Evolutionary conservation across 64 coral and sea anemone species (phyloP), one percentile per base, ranked within the genome.

Genomic region (Platygyra sinensis): DNA sequence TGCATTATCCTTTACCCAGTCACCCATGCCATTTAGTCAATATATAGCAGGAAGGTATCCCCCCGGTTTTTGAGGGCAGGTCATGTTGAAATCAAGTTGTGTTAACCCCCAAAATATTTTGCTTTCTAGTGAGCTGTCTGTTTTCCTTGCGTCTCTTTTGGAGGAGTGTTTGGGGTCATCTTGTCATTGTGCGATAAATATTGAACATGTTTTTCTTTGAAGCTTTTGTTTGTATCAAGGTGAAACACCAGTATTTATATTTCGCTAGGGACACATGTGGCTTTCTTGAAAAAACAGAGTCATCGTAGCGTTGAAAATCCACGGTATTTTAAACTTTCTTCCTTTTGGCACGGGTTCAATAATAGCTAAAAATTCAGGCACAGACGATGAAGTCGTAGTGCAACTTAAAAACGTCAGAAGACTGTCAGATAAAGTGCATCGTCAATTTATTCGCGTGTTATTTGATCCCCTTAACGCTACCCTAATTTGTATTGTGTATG

Each of bases 391-490:
- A 14, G 11, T 10, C 2, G 54, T 57, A 12, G 10, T 12, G 11
- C 10, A 57, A 15, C 54, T 57, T 57, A 22, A 69, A 24, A 27
- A 27, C n/a, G 25, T 27, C 65, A n/a, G 10, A 42, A 14, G 3
- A 17, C 63, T 85, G 81, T 71, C 81, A 85, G 67, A 69, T 77
- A 49, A 22, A 77, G 19, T 71, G 63, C 60, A 20, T 24, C 62
- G 17, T 49, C 18, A 20, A 83, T 85, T 24, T 15, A 25, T 51
- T 51, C 59, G 76, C 81, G 33, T 85, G 81, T 85, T 12, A 85
- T 85, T 85, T 71, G 81, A 85, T 85, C 62, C 63, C 62, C 8
- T 8, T 36, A 71, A 60, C 38, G 63, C 63, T 20, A 17, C 61
- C 8, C 62, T 71, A 72, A 50, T 49, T 85, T 28, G 10, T 51